These are phyloP conservation scores for Latheticus oryzae DNA, from an alignment of 2,888 invertebrate species.

Conservation along the genomic window DNA sequence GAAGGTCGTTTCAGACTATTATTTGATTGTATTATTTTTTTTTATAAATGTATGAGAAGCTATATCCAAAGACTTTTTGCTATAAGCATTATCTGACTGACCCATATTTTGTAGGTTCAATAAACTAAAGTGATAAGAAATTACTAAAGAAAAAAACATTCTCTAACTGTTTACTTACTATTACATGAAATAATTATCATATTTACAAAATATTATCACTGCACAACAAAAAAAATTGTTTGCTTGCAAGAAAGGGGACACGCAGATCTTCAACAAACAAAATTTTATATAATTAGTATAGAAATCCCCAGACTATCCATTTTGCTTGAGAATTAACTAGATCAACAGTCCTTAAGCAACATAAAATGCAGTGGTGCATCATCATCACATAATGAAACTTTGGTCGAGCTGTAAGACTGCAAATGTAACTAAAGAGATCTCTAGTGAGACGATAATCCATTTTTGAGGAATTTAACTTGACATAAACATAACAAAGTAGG, in stretches of 20 bases:
- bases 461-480: slow-evolving; percentile 1
- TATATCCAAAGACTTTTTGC: slow-evolving; percentile 30
- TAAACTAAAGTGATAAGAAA: slow-evolving; percentile 53
- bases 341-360: too few relatives aligned
- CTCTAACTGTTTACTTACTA: slow-evolving; percentile 54
- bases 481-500: too few relatives aligned
- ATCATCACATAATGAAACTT: too few relatives aligned
- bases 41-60: slow-evolving; percentile 9
- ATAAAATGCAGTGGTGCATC: too few relatives aligned
- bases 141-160: slow-evolving; percentile 55
- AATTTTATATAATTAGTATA: too few relatives aligned
- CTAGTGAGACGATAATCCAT: too few relatives aligned
- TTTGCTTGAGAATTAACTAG: too few relatives aligned
- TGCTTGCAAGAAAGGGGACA: slow-evolving; percentile 41
- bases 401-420: too few relatives aligned
- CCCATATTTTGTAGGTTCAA: slow-evolving; percentile 57
- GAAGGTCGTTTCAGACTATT: slow-evolving; percentile 13
- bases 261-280: slow-evolving; percentile 21
- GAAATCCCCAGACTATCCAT: too few relatives aligned
- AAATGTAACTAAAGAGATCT: too few relatives aligned
- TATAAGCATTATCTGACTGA: slow-evolving; percentile 55
- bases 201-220: slow-evolving; percentile 53
- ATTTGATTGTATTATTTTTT: slow-evolving; percentile 4
- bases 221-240: slow-evolving; percentile 50
- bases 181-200: slow-evolving; percentile 54